phyloP scores from a whole-genome alignment of 2,888 invertebrate genomes.

The Plagodis dolabraria region DNA sequence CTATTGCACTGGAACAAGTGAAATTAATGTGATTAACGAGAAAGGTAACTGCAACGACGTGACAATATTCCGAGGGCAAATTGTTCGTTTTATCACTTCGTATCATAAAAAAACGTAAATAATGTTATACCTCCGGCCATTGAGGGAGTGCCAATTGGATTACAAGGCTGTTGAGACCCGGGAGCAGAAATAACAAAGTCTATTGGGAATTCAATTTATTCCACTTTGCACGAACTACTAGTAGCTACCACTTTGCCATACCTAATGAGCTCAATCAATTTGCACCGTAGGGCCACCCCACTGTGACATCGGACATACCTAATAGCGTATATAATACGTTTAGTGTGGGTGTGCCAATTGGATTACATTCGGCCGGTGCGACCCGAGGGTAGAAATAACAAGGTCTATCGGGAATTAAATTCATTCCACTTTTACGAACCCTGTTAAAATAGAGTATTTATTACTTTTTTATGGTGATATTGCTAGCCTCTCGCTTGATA shows the following conservation, averaged over 20 bases:
- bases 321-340: neutral
- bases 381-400: conserved; percentile 25
- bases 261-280: neutral
- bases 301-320: conserved; percentile 1
- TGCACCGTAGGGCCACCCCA: conserved; percentile 3
- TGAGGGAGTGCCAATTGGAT: conserved; percentile 29
- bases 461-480: no score
- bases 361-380: conserved; percentile 21
- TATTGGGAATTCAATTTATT: conserved; percentile 14
- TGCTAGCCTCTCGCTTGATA: no score
- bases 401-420: conserved; percentile 22
- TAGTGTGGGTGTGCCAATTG: conserved; percentile 27
- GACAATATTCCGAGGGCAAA: no score
- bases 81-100: no score
- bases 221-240: conserved; percentile 1
- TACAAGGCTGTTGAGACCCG: conserved; percentile 18
- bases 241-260: neutral
- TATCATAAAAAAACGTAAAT: no score
- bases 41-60: no score
- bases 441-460: conserved; percentile 1
- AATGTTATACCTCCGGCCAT: no score
- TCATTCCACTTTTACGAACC: conserved; percentile 8
- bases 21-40: no score
- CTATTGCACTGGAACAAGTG: no score
- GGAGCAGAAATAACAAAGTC: conserved; percentile 25